Percentiles rank a stretch among this genome's conserved stretches.
Conservation (phyloP, 1,140 invertebrate species). For the Zaprionus africanus region DNA sequence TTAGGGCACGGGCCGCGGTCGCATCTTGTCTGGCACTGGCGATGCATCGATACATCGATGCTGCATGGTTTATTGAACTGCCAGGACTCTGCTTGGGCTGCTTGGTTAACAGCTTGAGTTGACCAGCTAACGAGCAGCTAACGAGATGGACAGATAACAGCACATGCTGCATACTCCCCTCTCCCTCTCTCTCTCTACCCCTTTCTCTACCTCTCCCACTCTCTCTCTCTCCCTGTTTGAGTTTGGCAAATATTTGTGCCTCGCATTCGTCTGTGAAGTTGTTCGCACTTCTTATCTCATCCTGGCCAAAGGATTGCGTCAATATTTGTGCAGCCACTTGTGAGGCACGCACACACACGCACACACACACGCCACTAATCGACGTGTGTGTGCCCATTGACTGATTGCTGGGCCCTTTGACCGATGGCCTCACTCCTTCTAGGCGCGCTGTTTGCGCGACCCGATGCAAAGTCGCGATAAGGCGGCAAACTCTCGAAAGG, state of each 20-base stretch:
- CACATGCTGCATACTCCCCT: constrained; percentile 9
- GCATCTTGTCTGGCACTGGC: neutral
- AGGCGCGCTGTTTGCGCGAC: constrained; percentile 31
- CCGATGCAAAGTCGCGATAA: constrained; percentile 61
- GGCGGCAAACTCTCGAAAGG: constrained; percentile 43
- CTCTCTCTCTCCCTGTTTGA: neutral
- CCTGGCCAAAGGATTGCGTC: constrained; percentile 62
- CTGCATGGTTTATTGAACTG: constrained; percentile 47
- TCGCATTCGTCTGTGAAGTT: constrained; percentile 68
- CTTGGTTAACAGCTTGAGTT: constrained; percentile 24
- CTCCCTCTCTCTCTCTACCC: neutral
- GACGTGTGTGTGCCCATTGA: constrained; percentile 63
- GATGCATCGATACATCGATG: neutral
- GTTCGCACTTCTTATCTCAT: constrained; percentile 45
- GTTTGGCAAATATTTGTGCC: constrained; percentile 58
- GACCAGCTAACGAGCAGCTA: constrained; percentile 11
- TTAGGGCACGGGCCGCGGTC: constrained; percentile 19
- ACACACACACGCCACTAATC: neutral
- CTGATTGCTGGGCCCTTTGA: constrained; percentile 68
- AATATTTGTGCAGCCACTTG: constrained; percentile 72
- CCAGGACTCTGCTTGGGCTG: constrained; percentile 28
- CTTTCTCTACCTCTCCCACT: neutral
- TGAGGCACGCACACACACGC: constrained; percentile 54
- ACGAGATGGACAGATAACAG: constrained; percentile 23
- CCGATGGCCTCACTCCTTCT: constrained; percentile 48